Percentiles rank a stretch among this genome's conserved stretches.
Conservation (phyloP, 2,888 invertebrate genomes). For the Steromphala cineraria region DNA sequence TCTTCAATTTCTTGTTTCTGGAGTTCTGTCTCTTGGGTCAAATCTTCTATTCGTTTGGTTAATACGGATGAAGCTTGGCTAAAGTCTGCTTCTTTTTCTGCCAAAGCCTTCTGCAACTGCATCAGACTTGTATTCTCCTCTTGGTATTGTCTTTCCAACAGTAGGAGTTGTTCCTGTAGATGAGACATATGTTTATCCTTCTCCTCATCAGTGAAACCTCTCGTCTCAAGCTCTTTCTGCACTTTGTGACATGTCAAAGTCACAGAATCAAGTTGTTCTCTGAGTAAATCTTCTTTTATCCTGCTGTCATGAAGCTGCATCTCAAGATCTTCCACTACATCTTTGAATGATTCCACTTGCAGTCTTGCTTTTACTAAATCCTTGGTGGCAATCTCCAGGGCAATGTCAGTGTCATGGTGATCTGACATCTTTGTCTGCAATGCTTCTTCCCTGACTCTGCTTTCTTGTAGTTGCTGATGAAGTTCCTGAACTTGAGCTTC, state of each 20-base stretch:
- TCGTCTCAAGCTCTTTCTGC: neutral
- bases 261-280: neutral
- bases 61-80: neutral
- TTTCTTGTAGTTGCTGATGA: neutral
- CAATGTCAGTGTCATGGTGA: neutral
- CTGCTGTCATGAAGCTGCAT: neutral
- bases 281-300: neutral
- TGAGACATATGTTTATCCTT: neutral
- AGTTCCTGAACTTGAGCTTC: neutral
- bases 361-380: neutral
- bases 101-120: neutral
- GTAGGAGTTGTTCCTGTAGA: neutral
- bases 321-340: neutral
- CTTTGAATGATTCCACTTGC: conserved; percentile 2
- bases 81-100: conserved; percentile 8
- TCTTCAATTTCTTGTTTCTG: neutral
- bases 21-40: neutral
- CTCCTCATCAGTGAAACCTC: neutral
- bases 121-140: neutral
- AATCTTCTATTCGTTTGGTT: neutral
- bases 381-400: neutral
- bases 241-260: neutral
- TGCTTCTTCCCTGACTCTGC: neutral
- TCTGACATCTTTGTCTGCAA: neutral
- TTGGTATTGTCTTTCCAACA: neutral